Base-by-base conservation (phyloP, 2,888 invertebrate species). In the Leucophenga maculata region DNA sequence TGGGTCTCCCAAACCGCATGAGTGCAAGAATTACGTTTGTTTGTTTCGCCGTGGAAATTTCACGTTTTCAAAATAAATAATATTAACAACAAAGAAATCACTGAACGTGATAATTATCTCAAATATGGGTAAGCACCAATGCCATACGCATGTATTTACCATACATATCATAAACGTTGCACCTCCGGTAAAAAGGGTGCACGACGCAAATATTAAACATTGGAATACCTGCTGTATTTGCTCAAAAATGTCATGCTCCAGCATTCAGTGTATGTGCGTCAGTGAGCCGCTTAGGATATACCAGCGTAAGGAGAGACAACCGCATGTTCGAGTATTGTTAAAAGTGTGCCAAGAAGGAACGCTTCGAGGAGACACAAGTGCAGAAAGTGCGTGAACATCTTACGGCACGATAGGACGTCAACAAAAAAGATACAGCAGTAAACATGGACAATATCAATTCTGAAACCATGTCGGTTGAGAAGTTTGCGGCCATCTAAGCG, bases 381-480 rank as follows among this genome's bases (percentile, higher is more conserved):
- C 96, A 97, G 85, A 95, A 96, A 86, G 97, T 97, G 46, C 94
- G 97, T 79, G 97, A 97, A 86, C 96, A 98, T 83, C 91, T 98
- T 83, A 97, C 97, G 13, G 97, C 97, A 4, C 93, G 97, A 65
- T 91, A 98, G 85, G 97, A 98, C 91, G 97, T 96, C 46, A 89
- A 86, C 65, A 96, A 97, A 0, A 97, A 97, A 88, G 97, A 98
- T 88, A 94, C 96, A 0, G 96, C 97, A 0, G 97, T 98, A 73
- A 95, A 95, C 18, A 95, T 97, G 75, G 96, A 97, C 86, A 97
- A 96, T 82, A 96, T 97, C 77, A 95, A 95, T 22, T 97, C 97
- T 6, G 97, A 98, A 86, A 97, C 98, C 68, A 97, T 99, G 95
- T 97, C 98, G 0, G 96, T 97, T 13, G 99, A 99, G 86, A 98